Conservation (phyloP, 2,797 vertebrate genomes). For the Pogoniulus pusillus region DNA sequence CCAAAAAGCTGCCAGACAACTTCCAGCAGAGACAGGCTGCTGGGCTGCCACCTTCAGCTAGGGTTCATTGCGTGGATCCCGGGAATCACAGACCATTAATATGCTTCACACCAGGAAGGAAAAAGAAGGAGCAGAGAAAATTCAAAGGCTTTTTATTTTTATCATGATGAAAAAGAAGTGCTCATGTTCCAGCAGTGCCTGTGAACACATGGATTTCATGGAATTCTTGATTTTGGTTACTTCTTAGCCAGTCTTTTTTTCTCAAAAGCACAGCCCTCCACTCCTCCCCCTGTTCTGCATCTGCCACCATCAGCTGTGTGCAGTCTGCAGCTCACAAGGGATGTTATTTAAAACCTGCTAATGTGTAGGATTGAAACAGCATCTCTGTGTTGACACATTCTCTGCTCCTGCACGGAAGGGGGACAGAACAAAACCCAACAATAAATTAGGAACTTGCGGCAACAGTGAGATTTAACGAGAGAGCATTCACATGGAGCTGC, state of each 20-base stretch:
- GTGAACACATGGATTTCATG: not conserved
- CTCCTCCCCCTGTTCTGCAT: not conserved
- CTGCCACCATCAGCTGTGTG: not conserved
- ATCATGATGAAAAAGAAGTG: not conserved
- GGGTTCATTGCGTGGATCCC: fast-evolving
- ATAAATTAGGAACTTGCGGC: conserved; percentile 21
- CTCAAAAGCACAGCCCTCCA: not conserved
- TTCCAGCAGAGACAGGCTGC: not conserved
- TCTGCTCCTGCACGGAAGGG: not conserved
- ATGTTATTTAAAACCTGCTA: not conserved
- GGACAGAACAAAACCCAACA: not conserved
- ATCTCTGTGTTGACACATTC: conserved; percentile 16
- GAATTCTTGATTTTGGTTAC: not conserved
- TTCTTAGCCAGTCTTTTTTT: not conserved
- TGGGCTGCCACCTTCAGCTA: not conserved
- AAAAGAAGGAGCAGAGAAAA: not conserved
- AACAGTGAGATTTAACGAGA: conserved; percentile 9
- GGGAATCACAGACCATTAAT: not conserved
- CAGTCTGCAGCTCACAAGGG: not conserved
- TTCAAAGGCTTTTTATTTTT: not conserved
- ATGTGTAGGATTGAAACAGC: not conserved
- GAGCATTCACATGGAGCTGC: conserved; percentile 5
- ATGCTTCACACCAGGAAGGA: too few species aligned
- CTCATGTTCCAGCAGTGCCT: not conserved
- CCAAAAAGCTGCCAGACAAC: not conserved